Conservation (phyloP, 1,140 invertebrate genomes). For the Archivesica marissinica region DNA sequence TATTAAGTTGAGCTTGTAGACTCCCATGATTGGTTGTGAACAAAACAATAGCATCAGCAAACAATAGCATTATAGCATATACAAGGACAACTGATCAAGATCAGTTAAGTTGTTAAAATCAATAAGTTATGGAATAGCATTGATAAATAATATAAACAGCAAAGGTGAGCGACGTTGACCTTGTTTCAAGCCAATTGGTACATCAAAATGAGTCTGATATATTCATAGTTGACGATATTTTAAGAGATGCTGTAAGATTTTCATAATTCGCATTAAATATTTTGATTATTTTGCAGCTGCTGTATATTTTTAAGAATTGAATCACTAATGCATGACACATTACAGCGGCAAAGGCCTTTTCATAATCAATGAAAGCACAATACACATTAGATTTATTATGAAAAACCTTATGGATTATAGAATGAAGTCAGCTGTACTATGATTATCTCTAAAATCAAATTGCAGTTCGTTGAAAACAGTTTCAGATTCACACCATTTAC, state of each 20-base stretch:
- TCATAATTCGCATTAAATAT: constrained; percentile 31
- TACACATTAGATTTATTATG: constrained; percentile 15
- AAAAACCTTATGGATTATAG: constrained; percentile 32
- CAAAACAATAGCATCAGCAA: constrained; percentile 21
- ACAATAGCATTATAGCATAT: constrained; percentile 4
- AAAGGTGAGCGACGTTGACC: constrained; percentile 1
- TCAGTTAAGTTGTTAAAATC: constrained; percentile 14
- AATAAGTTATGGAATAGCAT: not conserved
- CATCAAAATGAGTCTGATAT: constrained; percentile 27
- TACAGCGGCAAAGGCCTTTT: constrained; percentile 22
- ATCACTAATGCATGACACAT: constrained; percentile 18
- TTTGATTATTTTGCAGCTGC: constrained; percentile 30
- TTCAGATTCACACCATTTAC: constrained; percentile 41
- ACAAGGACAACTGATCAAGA: not conserved
- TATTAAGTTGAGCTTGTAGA: constrained; percentile 20
- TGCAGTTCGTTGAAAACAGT: constrained; percentile 16
- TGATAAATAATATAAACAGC: constrained; percentile 27
- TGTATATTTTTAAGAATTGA: constrained; percentile 22
- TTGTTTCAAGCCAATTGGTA: constrained; percentile 6
- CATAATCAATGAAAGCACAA: constrained; percentile 31
- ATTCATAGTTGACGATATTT: not conserved
- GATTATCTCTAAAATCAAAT: constrained; percentile 38
- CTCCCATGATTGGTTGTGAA: constrained; percentile 2
- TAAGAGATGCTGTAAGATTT: constrained; percentile 36
- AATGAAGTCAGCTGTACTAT: constrained; percentile 28